Evolutionary conservation across 2,797 vertebrate genomes (phyloP).

Genomic region (Oreochromis grahami): DNA sequence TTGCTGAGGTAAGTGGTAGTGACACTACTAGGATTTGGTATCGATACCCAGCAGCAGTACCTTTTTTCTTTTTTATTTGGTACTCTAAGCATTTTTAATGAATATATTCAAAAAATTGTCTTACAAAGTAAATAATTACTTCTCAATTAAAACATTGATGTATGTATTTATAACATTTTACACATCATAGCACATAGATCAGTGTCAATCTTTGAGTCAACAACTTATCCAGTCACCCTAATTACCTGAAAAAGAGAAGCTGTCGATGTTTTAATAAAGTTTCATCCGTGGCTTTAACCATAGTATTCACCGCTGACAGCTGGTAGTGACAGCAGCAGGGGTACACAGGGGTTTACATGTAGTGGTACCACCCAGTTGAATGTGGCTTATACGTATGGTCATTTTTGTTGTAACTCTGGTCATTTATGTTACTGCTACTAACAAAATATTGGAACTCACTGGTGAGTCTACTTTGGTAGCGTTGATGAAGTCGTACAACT

Average conservation of each 20-base stretch:
- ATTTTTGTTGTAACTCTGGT: background rate
- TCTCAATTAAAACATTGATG: background rate
- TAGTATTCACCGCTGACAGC: background rate
- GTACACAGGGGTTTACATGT: background rate
- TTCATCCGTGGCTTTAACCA: background rate
- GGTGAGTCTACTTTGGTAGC: fast-evolving
- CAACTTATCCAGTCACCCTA: background rate
- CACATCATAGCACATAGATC: background rate
- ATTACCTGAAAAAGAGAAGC: background rate
- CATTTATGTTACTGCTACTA: background rate
- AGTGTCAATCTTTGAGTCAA: background rate
- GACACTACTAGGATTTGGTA: background rate
- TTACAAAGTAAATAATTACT: background rate
- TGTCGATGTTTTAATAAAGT: background rate
- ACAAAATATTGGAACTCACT: background rate
- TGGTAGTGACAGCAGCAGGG: background rate
- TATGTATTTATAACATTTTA: background rate
- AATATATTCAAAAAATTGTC: background rate
- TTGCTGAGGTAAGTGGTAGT: background rate
- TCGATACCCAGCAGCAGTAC: background rate
- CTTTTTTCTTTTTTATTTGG: background rate
- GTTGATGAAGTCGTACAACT: background rate
- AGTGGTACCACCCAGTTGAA: background rate
- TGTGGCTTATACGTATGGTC: background rate
- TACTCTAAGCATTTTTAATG: background rate